Evolutionary conservation across 2,113 vertebrate genomes (phyloP).

Genomic region (Hemichromis elongatus): DNA sequence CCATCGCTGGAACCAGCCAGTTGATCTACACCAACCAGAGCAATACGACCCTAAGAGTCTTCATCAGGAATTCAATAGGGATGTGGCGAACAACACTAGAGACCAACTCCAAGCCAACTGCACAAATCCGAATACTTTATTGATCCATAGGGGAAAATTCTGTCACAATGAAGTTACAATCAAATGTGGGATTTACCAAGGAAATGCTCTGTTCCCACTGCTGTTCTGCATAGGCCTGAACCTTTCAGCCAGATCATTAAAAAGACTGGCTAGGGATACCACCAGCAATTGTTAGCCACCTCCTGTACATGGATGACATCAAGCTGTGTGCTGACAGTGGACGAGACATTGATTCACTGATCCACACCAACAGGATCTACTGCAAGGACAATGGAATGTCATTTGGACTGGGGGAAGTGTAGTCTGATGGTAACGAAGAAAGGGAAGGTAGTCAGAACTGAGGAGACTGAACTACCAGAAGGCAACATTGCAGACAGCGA

Average conservation of each 20-base stretch:
- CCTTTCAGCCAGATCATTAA: neutral
- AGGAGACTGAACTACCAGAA: neutral
- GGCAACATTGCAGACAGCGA: fast-evolving
- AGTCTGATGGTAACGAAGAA: neutral
- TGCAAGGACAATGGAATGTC: neutral
- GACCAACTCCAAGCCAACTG: neutral
- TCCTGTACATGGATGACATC: neutral
- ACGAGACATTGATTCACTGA: neutral
- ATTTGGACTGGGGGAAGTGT: neutral
- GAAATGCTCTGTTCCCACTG: neutral
- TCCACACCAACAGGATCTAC: neutral
- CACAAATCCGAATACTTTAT: no score
- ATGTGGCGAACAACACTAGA: neutral
- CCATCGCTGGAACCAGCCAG: neutral
- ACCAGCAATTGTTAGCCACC: neutral
- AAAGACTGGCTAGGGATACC: neutral
- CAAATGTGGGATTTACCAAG: neutral
- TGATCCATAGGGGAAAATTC: no score
- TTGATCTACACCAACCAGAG: neutral
- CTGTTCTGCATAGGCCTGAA: neutral
- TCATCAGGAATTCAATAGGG: neutral
- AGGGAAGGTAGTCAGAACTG: neutral
- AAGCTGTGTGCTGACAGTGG: neutral
- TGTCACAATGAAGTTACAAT: no score
- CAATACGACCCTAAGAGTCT: neutral